These are phyloP conservation scores for Ctenochaetus hawaiiensis DNA, from an alignment of 2,797 vertebrate species.

Conservation along the genomic window DNA sequence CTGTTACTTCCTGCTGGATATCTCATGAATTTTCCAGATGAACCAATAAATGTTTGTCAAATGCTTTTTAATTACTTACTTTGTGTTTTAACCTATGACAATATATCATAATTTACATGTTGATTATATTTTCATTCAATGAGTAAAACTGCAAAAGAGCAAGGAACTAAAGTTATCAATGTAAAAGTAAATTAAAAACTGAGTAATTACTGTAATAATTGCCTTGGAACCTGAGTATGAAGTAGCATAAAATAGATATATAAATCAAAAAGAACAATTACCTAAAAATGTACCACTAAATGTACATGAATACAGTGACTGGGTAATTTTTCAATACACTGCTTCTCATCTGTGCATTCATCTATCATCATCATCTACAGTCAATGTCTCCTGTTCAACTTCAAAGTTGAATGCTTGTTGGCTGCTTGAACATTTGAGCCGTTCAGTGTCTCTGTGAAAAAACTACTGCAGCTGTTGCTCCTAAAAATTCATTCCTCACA, in stretches of 20 bases:
- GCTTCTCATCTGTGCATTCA: not conserved
- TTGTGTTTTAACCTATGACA: not conserved
- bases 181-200: not conserved
- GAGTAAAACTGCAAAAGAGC: not conserved
- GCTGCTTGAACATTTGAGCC: not conserved
- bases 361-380: too few species aligned
- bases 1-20: not conserved
- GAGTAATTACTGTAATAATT: not conserved
- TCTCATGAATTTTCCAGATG: not conserved
- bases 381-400: not conserved
- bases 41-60: not conserved
- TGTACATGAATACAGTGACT: not conserved
- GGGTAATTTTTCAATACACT: not conserved
- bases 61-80: not conserved
- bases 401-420: not conserved
- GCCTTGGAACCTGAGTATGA: not conserved
- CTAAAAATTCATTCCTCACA: not conserved
- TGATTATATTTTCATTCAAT: not conserved
- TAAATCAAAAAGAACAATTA: not conserved
- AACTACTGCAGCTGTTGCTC: not conserved
- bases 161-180: not conserved
- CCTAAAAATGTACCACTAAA: too few species aligned
- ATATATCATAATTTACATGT: not conserved
- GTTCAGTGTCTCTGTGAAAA: not conserved
- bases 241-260: not conserved